phyloP scores from a whole-genome alignment of 2,113 vertebrate genomes.

The Cervus canadensis region DNA sequence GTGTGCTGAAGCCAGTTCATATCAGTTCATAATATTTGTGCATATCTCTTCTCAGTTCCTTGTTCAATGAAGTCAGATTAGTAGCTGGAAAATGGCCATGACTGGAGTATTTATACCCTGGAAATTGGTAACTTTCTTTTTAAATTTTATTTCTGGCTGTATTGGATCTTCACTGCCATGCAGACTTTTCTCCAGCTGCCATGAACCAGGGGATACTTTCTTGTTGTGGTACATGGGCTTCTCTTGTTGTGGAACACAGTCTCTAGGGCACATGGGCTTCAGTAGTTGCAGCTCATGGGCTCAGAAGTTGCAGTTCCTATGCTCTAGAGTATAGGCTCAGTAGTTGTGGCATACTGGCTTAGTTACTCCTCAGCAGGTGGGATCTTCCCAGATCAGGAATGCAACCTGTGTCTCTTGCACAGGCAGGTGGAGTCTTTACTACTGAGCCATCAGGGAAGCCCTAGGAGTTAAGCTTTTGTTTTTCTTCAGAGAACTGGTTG shows the following conservation, averaged over 20 bases:
- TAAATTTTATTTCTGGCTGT: background rate
- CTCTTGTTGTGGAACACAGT: background rate
- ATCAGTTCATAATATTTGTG: background rate
- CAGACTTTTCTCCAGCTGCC: background rate
- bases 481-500: background rate
- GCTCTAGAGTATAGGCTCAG: background rate
- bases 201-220: background rate
- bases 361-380: background rate
- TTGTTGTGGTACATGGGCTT: background rate
- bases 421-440: background rate
- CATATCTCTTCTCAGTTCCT: background rate
- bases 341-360: background rate
- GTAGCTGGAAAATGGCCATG: background rate
- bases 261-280: background rate
- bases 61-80: background rate
- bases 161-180: background rate
- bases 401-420: background rate
- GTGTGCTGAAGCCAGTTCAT: background rate
- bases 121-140: background rate
- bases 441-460: background rate
- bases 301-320: background rate
- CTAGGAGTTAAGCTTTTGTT: background rate
- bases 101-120: background rate
- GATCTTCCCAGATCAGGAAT: background rate
- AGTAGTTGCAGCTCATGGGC: background rate